Percentiles rank a stretch among this genome's conserved stretches.
Evolutionary conservation across 92 coral and sea anemone genomes (phyloP).

Genomic region (Hydrozoanthus gracilis): DNA sequence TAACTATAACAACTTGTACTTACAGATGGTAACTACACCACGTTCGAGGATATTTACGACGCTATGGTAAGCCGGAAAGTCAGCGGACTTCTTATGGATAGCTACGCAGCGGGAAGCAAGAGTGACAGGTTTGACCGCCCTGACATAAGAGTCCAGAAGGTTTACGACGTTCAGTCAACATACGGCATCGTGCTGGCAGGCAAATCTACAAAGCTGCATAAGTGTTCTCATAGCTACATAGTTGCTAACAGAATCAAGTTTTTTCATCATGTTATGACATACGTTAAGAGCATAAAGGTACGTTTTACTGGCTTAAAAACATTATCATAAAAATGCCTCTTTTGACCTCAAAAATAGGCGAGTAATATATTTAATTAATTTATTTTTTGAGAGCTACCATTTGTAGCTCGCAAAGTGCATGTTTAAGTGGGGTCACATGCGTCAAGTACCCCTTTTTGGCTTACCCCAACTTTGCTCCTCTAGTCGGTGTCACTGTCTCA

Average conservation of each 20-base stretch:
- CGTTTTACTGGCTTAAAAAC: neutral
- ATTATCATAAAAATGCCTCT: neutral
- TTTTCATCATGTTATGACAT: neutral
- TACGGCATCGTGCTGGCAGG: slow-evolving; percentile 42
- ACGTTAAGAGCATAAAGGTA: slow-evolving; percentile 16
- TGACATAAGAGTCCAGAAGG: slow-evolving; percentile 29
- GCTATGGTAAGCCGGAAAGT: slow-evolving; percentile 30
- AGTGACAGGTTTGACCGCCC: neutral
- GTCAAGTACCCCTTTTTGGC: too few species aligned
- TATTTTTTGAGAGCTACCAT: neutral
- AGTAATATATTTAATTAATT: neutral
- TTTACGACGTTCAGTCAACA: slow-evolving; percentile 40
- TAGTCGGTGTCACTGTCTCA: too few species aligned
- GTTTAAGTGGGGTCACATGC: too few species aligned
- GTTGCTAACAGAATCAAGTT: slow-evolving; percentile 28
- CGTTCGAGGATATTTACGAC: slow-evolving; percentile 28
- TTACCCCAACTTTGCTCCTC: too few species aligned
- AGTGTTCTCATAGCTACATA: slow-evolving; percentile 19
- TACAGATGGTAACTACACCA: slow-evolving; percentile 24
- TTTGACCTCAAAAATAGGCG: too few species aligned
- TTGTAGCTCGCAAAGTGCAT: too few species aligned
- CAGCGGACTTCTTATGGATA: slow-evolving; percentile 31
- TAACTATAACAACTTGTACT: neutral
- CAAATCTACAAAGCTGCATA: slow-evolving; percentile 6
- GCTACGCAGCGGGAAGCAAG: slow-evolving; percentile 37